A percentile compares a stretch with the other conserved stretches of the same genome.
Conservation (phyloP, 2,113 vertebrate genomes). For the Paralichthys olivaceus region DNA sequence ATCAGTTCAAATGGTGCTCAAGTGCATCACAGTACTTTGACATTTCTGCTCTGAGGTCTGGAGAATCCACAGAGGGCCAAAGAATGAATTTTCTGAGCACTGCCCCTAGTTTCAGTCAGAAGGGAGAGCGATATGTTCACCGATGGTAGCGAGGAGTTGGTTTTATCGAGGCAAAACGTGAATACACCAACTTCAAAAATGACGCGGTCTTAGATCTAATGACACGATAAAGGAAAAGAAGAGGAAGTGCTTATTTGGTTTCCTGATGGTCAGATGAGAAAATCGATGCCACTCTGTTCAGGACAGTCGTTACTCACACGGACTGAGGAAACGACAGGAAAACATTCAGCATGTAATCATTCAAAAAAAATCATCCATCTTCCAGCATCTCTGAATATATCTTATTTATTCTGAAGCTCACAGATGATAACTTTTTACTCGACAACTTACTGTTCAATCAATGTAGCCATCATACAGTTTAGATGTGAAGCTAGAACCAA, state of each 20-base stretch:
- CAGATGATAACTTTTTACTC: neutral
- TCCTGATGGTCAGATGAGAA: neutral
- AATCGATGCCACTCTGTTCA: neutral
- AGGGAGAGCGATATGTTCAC: neutral
- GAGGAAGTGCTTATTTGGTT: neutral
- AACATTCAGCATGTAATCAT: no score
- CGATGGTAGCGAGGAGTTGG: neutral
- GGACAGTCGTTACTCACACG: neutral
- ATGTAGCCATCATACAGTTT: no score
- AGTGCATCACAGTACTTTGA: neutral
- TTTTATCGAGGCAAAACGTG: neutral
- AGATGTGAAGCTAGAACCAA: neutral
- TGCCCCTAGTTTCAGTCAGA: slow-evolving; percentile 39
- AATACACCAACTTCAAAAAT: neutral
- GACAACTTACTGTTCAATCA: neutral
- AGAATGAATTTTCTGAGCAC: slow-evolving; percentile 25
- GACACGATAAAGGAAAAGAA: neutral
- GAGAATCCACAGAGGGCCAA: neutral
- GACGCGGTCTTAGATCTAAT: neutral
- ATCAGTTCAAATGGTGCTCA: neutral
- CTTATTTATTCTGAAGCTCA: neutral
- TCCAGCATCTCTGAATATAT: no score
- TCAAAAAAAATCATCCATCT: neutral
- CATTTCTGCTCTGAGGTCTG: slow-evolving; percentile 16
- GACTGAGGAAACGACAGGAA: neutral